These are phyloP conservation scores for Acrocephalus kingi DNA, from an alignment of 2,113 vertebrate species.

Conservation along the genomic window DNA sequence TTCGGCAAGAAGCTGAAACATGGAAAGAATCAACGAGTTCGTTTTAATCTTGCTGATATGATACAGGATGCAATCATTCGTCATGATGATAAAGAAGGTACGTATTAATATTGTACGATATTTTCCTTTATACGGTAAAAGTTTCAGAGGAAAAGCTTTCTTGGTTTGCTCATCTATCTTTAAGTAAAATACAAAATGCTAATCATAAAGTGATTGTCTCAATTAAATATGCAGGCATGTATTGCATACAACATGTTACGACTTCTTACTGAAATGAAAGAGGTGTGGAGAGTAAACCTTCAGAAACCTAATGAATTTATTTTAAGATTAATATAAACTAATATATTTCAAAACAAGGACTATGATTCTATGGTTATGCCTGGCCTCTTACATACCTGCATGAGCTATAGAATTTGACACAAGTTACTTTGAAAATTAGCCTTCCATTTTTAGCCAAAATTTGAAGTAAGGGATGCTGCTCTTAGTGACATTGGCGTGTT, in stretches of 20 bases:
- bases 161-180: neutral
- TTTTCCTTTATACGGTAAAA: neutral
- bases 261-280: neutral
- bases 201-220: neutral
- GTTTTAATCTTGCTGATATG: slow-evolving; percentile 77
- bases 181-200: neutral
- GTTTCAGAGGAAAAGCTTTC: neutral
- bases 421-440: neutral
- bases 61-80: slow-evolving; percentile 87
- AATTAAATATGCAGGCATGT: neutral
- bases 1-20: slow-evolving; percentile 65
- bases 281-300: neutral
- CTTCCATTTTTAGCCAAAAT: neutral
- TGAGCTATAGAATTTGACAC: neutral
- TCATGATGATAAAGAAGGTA: slow-evolving; percentile 94
- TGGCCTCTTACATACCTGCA: neutral
- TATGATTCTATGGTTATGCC: neutral
- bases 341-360: neutral
- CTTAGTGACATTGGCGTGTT: neutral
- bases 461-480: neutral
- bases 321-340: neutral
- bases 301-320: neutral
- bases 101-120: rapidly evolving
- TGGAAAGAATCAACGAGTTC: slow-evolving; percentile 78
- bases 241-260: neutral